Evolutionary conservation across 1,140 invertebrate species (phyloP).

Genomic region (Euglossa dilemma): DNA sequence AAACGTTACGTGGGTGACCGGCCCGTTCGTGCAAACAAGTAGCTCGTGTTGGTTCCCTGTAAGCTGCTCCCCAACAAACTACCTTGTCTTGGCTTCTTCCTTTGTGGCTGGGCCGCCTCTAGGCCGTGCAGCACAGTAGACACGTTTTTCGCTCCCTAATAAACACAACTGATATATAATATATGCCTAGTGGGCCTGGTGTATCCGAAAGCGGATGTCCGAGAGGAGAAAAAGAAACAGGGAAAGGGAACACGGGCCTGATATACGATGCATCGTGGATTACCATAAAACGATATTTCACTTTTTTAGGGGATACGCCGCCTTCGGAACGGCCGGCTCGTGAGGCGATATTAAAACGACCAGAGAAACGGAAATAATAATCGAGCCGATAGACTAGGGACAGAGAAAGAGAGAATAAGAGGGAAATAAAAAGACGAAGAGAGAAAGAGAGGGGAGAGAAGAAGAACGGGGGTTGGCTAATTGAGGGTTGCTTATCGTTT

Average conservation of each 20-base stretch:
- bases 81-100: constrained; percentile 60
- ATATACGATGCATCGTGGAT: constrained; percentile 51
- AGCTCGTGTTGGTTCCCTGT: constrained; percentile 67
- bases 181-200: constrained; percentile 55
- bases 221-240: constrained; percentile 10
- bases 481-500: constrained; percentile 15
- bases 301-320: constrained; percentile 35
- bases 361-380: constrained; percentile 39
- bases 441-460: too few species aligned
- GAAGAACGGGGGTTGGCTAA: constrained; percentile 13
- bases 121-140: constrained; percentile 59
- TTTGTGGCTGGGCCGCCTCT: constrained; percentile 64
- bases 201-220: constrained; percentile 49
- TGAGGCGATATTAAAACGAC: constrained; percentile 28
- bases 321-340: neutral
- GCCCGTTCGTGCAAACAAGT: constrained; percentile 67
- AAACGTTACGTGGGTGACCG: constrained; percentile 58
- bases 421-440: too few species aligned
- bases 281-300: constrained; percentile 62
- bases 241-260: constrained; percentile 27
- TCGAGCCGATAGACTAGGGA: neutral
- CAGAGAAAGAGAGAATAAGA: neutral
- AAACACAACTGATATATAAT: constrained; percentile 70
- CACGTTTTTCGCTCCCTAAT: constrained; percentile 66
- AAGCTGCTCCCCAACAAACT: constrained; percentile 67